Conservation (phyloP, 64 coral and sea anemone genomes). For the Pachyseris speciosa region DNA sequence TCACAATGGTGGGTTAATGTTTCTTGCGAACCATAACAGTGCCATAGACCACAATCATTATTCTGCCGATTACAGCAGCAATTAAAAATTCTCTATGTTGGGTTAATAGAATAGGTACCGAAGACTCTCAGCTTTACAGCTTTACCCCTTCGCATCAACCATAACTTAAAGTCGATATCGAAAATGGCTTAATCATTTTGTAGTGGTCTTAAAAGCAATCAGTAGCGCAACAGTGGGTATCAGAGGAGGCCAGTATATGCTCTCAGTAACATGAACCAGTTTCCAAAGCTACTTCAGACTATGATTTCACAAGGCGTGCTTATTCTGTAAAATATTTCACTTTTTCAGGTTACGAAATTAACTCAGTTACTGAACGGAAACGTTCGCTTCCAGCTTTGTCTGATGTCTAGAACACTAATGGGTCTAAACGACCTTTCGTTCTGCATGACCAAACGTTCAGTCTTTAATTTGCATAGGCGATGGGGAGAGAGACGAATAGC, state of each 20-base stretch:
- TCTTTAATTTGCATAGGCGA: constrained; percentile 23
- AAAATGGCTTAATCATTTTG: not conserved
- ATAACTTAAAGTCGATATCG: not conserved
- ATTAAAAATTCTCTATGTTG: not conserved
- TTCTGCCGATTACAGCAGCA: not conserved
- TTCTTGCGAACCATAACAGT: not conserved
- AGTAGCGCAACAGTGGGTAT: not conserved
- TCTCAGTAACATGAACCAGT: not conserved
- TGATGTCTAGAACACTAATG: not conserved
- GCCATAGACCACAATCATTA: not conserved
- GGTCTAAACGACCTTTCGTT: not conserved
- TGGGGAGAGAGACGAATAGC: not conserved
- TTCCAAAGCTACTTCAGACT: not conserved
- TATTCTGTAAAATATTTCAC: not conserved
- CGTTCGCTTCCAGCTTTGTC: not conserved
- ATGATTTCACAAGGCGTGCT: not conserved
- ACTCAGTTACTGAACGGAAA: too few species aligned
- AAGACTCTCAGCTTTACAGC: not conserved
- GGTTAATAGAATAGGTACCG: not conserved
- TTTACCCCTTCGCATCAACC: not conserved
- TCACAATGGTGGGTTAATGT: not conserved
- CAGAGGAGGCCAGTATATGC: not conserved
- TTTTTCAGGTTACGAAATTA: not conserved
- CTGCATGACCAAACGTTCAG: not conserved
- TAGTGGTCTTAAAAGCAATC: not conserved